Evolutionary conservation across 2,888 invertebrate genomes (phyloP).

Genomic region (Apotomis turbidana): DNA sequence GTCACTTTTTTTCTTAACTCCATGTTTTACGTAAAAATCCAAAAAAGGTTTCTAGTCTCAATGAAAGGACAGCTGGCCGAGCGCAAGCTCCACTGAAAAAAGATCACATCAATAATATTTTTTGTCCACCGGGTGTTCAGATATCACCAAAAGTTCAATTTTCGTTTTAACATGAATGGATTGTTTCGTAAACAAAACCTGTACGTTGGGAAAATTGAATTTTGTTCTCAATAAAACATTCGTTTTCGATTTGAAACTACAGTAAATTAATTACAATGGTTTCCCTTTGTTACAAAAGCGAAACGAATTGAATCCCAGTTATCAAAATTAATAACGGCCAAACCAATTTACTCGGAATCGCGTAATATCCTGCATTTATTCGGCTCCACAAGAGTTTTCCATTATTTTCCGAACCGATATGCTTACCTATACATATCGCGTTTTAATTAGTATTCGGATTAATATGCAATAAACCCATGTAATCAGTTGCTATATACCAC

Average conservation of each 20-base stretch:
- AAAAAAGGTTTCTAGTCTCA: conserved; percentile 76
- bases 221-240: conserved; percentile 51
- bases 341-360: conserved; percentile 77
- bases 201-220: conserved; percentile 8
- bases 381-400: conserved; percentile 65
- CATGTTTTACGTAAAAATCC: conserved; percentile 74
- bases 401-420: conserved; percentile 62
- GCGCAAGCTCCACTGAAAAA: conserved; percentile 74
- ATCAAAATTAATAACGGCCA: conserved; percentile 82
- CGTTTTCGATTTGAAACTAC: conserved; percentile 68
- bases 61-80: conserved; percentile 73
- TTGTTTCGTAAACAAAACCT: conserved; percentile 10
- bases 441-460: conserved; percentile 36
- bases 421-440: conserved; percentile 17
- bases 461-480: conserved; percentile 7
- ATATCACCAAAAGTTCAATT: conserved; percentile 25
- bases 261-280: conserved; percentile 79
- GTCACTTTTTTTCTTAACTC: conserved; percentile 75
- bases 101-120: conserved; percentile 27
- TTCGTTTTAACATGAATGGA: conserved; percentile 2
- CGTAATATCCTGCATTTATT: conserved; percentile 79
- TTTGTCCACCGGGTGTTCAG: conserved; percentile 20
- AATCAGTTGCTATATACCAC: neutral
- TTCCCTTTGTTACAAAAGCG: conserved; percentile 83
- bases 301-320: conserved; percentile 82